Evolutionary conservation across 2,113 vertebrate genomes (phyloP), one percentile per base, ranked within the genome.

Genomic region (Neolamprologus tretocephalus): DNA sequence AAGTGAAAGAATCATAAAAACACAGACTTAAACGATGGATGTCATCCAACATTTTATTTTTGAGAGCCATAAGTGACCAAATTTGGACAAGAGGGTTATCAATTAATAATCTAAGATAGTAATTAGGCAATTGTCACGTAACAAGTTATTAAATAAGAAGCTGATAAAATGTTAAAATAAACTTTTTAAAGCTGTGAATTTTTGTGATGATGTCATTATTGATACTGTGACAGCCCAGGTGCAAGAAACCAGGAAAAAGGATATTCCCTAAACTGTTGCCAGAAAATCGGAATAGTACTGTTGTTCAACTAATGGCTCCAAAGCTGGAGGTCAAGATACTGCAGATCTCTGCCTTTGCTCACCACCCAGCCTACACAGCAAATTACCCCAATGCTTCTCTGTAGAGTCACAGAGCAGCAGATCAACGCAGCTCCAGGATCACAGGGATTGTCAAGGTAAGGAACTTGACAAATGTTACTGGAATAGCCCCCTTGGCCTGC

Each of bases 11-110:
- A 17, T 23, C 0, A 1, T 3, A 73, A 28, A 45, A 73, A 26
- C 14, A 26, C 4, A 0, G 3, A 73, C 8, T 11, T 26, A 26
- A 26, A 73, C 14, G 9, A 73, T 73, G 40, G 21, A 45, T 3
- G 68, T 45, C 37, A 73, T 23, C 37, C 21, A 42, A 63, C 17
- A 7, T 35, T 63, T 63, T n/a, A 35, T 35, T 63, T 63, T 12
- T 63, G 58, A 63, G 61, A 37, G 19, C 33, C 7, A 8, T 35
- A 37, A 66, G 0, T 10, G 66, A 42, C 5, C 66, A 71, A 40
- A 9, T 71, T 71, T 71, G n/a, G 63, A 68, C 63, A 40, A 71
- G 66, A 71, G n/a, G 12, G 35, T 40, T 68, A 68, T 40, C 10
- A 40, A 9, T 37, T 40, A 40, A 13, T 37, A 19, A 63, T 33